Conservation (phyloP, 2,797 vertebrate species). For the Heliangelus exortis region DNA sequence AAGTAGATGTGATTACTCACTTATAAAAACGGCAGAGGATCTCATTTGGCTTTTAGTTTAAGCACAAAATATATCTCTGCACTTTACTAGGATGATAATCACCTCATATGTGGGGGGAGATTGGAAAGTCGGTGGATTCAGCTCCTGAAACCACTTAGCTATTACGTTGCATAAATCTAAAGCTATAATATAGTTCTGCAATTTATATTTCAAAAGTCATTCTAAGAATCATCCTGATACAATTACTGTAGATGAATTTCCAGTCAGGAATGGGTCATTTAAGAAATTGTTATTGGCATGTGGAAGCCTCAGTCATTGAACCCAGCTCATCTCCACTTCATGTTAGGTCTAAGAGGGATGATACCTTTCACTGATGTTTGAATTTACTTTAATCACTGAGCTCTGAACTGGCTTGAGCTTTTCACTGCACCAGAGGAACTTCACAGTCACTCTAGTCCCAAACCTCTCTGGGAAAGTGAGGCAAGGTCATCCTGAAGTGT, state of each 20-base stretch:
- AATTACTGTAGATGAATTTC: conserved; percentile 27
- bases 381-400: not conserved
- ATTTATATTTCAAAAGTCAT: conserved; percentile 39
- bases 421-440: not conserved
- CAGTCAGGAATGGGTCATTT: not conserved
- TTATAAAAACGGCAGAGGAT: conserved; percentile 8
- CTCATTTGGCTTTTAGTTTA: conserved; percentile 43
- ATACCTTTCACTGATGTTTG: not conserved
- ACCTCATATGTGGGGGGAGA: not conserved
- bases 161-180: conserved; percentile 12
- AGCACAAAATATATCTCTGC: conserved; percentile 23
- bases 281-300: not conserved
- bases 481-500: not conserved
- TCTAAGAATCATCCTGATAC: not conserved
- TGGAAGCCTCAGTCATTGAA: not conserved
- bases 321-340: not conserved
- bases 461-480: not conserved
- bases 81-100: conserved; percentile 28
- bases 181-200: not conserved
- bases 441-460: not conserved
- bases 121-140: not conserved
- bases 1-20: conserved; percentile 15
- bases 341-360: not conserved
- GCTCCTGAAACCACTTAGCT: conserved; percentile 19
- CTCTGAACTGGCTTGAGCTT: not conserved